A percentile compares a stretch with the other conserved stretches of the same genome.
Evolutionary conservation across 2,888 invertebrate genomes (phyloP).

Genomic region (Ganaspis brasiliensis): DNA sequence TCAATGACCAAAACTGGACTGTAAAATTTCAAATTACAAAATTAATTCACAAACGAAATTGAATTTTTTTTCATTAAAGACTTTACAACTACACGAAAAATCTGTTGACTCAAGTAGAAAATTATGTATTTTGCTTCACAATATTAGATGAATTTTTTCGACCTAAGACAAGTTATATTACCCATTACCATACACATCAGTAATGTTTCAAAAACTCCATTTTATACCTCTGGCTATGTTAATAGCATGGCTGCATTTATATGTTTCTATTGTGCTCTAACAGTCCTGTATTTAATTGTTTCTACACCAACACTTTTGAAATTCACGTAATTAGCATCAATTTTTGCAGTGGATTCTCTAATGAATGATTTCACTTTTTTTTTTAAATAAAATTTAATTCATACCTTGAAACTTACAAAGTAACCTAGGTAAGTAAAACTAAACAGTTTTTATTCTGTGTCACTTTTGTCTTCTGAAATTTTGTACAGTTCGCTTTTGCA

Average conservation of each 20-base stretch:
- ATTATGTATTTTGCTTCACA: no score
- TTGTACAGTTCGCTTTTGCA: constrained; percentile 18
- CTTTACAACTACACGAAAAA: no score
- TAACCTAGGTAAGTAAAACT: constrained; percentile 21
- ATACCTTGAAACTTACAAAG: background rate
- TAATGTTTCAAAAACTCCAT: constrained; percentile 25
- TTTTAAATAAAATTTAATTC: background rate
- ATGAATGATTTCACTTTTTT: background rate
- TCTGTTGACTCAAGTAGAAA: no score
- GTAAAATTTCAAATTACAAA: no score
- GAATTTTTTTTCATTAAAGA: no score
- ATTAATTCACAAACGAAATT: no score
- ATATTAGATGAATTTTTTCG: background rate
- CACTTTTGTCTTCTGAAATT: constrained; percentile 16
- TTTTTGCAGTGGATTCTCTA: constrained; percentile 8
- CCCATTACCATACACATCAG: constrained; percentile 41
- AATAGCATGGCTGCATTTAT: constrained; percentile 34
- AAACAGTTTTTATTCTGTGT: background rate
- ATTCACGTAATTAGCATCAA: background rate
- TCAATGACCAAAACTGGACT: background rate
- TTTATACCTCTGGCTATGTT: constrained; percentile 10
- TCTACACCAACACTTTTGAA: constrained; percentile 1
- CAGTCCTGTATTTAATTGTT: background rate
- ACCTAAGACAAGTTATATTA: constrained; percentile 1
- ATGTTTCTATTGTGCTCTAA: constrained; percentile 21